Evolutionary conservation across 2,888 invertebrate genomes (phyloP).

Genomic region (Branchipolynoe longqiensis): DNA sequence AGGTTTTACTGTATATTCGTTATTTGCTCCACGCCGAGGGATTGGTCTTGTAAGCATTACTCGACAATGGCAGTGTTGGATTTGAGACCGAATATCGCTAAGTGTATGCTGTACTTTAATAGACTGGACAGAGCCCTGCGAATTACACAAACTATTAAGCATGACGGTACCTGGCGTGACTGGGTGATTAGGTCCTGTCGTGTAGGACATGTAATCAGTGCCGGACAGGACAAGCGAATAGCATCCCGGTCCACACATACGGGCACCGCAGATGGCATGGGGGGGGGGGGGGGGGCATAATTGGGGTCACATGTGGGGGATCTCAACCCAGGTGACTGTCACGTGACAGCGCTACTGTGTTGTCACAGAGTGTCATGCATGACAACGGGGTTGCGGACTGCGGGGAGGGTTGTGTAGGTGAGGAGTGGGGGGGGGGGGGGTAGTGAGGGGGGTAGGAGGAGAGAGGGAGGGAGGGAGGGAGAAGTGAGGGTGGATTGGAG

Average conservation of each 20-base stretch:
- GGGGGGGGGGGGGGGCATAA: not conserved
- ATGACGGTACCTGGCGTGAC: too few relatives aligned
- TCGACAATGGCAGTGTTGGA: too few relatives aligned
- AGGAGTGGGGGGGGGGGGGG: not conserved
- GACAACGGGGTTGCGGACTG: not conserved
- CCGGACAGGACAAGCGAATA: slow-evolving; percentile 32
- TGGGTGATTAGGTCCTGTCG: not conserved
- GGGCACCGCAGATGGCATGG: not conserved
- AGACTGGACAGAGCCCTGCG: too few relatives aligned
- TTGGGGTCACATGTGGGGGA: not conserved
- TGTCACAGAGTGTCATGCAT: not conserved
- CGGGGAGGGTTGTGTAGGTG: not conserved
- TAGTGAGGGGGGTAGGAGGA: not conserved
- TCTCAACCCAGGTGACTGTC: not conserved
- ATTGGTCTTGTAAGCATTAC: too few relatives aligned
- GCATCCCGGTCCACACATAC: not conserved
- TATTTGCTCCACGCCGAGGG: too few relatives aligned
- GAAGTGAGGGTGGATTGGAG: too few relatives aligned
- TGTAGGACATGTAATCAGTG: not conserved
- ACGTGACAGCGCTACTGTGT: not conserved
- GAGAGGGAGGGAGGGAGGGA: not conserved
- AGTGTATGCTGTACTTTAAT: too few relatives aligned
- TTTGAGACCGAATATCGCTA: too few relatives aligned
- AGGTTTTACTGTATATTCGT: too few relatives aligned
- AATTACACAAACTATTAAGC: too few relatives aligned